Percentiles rank a stretch among this genome's conserved stretches.
Conservation (phyloP, 2,797 vertebrate species). For the Chelmon rostratus region DNA sequence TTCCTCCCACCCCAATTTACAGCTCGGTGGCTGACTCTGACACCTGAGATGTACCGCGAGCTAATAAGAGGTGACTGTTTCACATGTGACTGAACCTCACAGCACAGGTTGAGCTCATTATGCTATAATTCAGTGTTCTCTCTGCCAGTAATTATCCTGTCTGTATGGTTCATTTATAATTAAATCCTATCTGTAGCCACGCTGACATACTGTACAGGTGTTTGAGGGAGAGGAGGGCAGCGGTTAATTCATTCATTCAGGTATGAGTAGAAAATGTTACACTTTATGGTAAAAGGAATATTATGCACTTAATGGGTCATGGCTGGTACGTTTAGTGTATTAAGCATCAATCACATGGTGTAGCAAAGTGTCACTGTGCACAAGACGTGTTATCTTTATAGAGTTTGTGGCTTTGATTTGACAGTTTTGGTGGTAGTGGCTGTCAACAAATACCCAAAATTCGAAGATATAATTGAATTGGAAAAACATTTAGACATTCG, state of each 20-base stretch:
- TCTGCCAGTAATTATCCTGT: constrained; percentile 37
- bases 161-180: constrained; percentile 57
- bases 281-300: not conserved
- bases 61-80: constrained; percentile 60
- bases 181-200: constrained; percentile 46
- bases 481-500: too few species aligned
- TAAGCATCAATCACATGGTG: not conserved
- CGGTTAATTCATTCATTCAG: constrained; percentile 13
- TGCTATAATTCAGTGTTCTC: constrained; percentile 59
- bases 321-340: not conserved
- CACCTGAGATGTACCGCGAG: constrained; percentile 44
- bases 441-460: too few species aligned
- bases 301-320: not conserved
- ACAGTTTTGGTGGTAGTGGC: not conserved
- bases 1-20: constrained; percentile 44
- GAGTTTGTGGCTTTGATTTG: constrained; percentile 1
- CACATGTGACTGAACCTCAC: constrained; percentile 61
- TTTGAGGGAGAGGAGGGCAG: constrained; percentile 7
- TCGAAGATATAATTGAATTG: too few species aligned
- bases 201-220: constrained; percentile 24
- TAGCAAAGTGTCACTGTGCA: not conserved
- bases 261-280: not conserved
- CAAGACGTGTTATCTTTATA: not conserved
- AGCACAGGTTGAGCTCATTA: constrained; percentile 71
- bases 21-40: constrained; percentile 36